Conservation (phyloP, 1,140 invertebrate species). For the Apolygus lucorum region DNA sequence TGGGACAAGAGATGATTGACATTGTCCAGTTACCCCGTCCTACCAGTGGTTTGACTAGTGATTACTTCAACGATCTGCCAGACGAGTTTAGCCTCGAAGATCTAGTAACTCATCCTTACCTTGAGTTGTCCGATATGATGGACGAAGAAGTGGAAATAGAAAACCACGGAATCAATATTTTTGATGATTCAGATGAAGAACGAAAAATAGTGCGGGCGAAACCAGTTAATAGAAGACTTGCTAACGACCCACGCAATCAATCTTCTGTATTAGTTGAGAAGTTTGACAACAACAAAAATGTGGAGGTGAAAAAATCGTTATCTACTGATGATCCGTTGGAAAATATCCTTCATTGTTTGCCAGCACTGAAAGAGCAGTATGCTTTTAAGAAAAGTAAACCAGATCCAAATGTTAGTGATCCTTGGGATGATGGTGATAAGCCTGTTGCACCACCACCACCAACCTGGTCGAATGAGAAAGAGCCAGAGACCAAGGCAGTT, state of each 20-base stretch:
- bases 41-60: neutral
- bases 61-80: neutral
- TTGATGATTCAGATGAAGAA: neutral
- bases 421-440: neutral
- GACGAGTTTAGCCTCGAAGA: neutral
- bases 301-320: too few relatives aligned
- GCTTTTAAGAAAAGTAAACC: neutral
- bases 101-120: neutral
- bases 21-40: neutral
- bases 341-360: neutral
- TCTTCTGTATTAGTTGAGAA: too few relatives aligned
- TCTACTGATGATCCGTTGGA: neutral
- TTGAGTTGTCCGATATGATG: neutral
- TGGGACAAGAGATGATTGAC: neutral
- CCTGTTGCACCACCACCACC: neutral
- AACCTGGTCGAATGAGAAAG: neutral
- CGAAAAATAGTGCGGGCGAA: too few relatives aligned
- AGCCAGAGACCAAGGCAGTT: neutral
- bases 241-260: too few relatives aligned
- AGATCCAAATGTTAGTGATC: neutral
- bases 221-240: too few relatives aligned
- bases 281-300: too few relatives aligned
- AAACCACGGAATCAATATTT: neutral
- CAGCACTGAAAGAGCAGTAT: neutral
- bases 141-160: neutral